Evolutionary conservation across 2,888 invertebrate genomes (phyloP).

Genomic region (Achlya flavicornis): DNA sequence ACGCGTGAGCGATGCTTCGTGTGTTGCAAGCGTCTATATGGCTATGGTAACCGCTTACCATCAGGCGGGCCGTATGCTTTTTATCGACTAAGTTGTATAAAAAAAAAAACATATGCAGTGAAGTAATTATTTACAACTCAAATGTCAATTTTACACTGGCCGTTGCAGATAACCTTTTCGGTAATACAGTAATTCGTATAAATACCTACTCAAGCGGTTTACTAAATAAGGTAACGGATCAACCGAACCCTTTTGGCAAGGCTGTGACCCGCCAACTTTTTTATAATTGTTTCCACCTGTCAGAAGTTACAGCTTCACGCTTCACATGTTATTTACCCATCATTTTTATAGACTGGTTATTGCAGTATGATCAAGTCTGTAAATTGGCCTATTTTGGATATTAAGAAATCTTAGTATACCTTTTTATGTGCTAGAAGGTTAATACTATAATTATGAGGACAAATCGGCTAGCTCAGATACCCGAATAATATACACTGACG

Average conservation of each 20-base stretch:
- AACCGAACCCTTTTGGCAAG: background rate
- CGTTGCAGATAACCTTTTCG: background rate
- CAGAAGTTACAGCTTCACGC: background rate
- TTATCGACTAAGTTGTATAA: too few relatives aligned
- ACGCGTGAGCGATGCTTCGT: too few relatives aligned
- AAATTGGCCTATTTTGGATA: background rate
- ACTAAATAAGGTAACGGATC: slow-evolving; percentile 11
- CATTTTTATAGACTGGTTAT: background rate
- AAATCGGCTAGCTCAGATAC: too few relatives aligned
- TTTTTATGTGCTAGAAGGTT: too few relatives aligned
- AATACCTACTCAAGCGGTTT: background rate
- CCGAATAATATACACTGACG: too few relatives aligned
- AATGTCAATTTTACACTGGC: slow-evolving; percentile 1
- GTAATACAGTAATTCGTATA: background rate
- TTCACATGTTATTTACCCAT: background rate
- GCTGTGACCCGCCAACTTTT: slow-evolving; percentile 3
- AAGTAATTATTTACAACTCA: background rate
- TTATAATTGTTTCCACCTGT: background rate
- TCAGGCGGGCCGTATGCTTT: too few relatives aligned
- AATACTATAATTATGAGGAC: too few relatives aligned
- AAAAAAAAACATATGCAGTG: too few relatives aligned
- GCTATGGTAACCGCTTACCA: too few relatives aligned
- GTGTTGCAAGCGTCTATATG: too few relatives aligned
- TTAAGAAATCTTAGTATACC: too few relatives aligned
- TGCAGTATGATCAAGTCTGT: background rate